Evolutionary conservation across 2,888 invertebrate species (phyloP).

Genomic region (Andrena bicolor): DNA sequence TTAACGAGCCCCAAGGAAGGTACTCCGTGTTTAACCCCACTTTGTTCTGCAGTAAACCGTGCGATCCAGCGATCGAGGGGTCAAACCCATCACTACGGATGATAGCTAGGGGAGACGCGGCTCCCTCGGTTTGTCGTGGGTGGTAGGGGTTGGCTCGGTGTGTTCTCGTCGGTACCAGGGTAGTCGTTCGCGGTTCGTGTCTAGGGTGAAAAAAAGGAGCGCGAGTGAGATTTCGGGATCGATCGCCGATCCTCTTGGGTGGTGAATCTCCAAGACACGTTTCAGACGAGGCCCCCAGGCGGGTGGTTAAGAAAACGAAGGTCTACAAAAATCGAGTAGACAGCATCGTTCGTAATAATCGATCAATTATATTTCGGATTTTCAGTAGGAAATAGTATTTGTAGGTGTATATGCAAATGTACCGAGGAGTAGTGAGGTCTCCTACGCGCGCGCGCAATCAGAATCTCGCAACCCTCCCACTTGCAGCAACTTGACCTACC

Average conservation of each 20-base stretch:
- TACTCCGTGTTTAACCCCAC: too few relatives aligned
- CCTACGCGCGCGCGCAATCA: too few relatives aligned
- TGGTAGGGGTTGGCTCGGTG: slow-evolving; percentile 38
- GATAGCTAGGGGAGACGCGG: slow-evolving; percentile 36
- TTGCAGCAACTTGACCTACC: not conserved
- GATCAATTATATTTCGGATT: too few relatives aligned
- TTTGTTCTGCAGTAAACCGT: not conserved
- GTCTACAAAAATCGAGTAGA: too few relatives aligned
- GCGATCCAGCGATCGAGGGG: not conserved
- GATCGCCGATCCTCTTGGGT: slow-evolving; percentile 21
- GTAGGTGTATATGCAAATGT: too few relatives aligned
- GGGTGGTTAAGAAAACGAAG: too few relatives aligned
- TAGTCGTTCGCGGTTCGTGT: slow-evolving; percentile 60
- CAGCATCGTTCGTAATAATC: too few relatives aligned
- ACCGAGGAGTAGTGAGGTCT: too few relatives aligned
- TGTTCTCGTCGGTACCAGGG: slow-evolving; percentile 62
- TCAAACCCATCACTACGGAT: slow-evolving; percentile 38
- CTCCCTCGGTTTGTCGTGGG: slow-evolving; percentile 26
- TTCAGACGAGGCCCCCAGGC: not conserved
- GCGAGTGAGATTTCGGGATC: slow-evolving; percentile 16
- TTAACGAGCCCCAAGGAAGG: too few relatives aligned
- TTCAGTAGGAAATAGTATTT: too few relatives aligned
- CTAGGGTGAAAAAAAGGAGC: slow-evolving; percentile 34
- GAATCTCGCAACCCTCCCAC: too few relatives aligned
- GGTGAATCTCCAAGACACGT: not conserved